Conservation (phyloP, 2,888 invertebrate genomes). For the Caenorhabditis drosophilae region DNA sequence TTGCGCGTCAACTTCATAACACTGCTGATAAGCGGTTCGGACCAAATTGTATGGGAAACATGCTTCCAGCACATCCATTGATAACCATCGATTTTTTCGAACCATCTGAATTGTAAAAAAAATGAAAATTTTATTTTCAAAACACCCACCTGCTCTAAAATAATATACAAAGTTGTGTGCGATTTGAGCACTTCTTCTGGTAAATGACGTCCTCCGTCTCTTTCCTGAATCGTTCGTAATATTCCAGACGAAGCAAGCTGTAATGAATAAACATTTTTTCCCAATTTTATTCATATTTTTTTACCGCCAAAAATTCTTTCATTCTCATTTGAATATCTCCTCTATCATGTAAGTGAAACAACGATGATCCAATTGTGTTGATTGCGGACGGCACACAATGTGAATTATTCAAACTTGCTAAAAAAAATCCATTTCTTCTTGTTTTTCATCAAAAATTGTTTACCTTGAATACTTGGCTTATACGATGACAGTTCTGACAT, state of each 20-base stretch:
- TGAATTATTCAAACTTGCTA: conserved; percentile 80
- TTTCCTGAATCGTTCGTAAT: conserved; percentile 83
- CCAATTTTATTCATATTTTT: conserved; percentile 46
- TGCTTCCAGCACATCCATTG: conserved; percentile 96
- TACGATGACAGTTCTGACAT: conserved; percentile 80
- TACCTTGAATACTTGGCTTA: conserved; percentile 44
- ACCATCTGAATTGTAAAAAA: conserved; percentile 78
- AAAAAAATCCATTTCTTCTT: conserved; percentile 6
- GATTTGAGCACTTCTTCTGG: conserved; percentile 88
- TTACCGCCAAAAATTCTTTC: conserved; percentile 85
- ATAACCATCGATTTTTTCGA: conserved; percentile 94
- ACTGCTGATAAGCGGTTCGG: conserved; percentile 88
- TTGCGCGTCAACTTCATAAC: conserved; percentile 47
- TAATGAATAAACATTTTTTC: conserved; percentile 44
- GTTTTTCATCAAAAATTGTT: no score
- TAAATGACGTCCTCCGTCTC: conserved; percentile 79
- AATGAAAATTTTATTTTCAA: background rate
- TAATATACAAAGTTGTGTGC: conserved; percentile 88
- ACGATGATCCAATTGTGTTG: conserved; percentile 91
- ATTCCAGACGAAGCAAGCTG: conserved; percentile 91
- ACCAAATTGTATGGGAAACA: conserved; percentile 98
- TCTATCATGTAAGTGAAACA: conserved; percentile 93
- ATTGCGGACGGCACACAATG: conserved; percentile 97
- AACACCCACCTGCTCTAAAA: conserved; percentile 78
- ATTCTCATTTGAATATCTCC: conserved; percentile 95